A percentile compares a stretch with the other conserved stretches of the same genome.
These are phyloP conservation scores for Peromyscus leucopus DNA, from an alignment of 2,113 vertebrate species.

Conservation along the genomic window DNA sequence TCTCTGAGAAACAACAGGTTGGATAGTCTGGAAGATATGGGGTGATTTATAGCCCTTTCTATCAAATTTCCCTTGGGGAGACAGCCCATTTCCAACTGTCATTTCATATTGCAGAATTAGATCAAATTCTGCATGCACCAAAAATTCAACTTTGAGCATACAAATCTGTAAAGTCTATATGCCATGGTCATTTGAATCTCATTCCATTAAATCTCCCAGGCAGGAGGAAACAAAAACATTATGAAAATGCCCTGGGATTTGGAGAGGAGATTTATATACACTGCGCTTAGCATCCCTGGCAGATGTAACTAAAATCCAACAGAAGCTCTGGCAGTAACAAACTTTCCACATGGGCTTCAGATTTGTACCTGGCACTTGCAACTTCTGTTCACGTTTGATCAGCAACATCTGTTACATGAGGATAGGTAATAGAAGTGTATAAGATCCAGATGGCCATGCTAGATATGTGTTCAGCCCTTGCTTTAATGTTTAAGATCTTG, in stretches of 20 bases:
- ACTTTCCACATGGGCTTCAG: neutral
- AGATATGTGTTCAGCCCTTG: neutral
- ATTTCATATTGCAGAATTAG: constrained; percentile 34
- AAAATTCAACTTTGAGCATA: constrained; percentile 17
- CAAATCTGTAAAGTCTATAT: neutral
- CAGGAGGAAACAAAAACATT: neutral
- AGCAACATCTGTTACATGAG: constrained; percentile 55
- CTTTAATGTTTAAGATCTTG: neutral
- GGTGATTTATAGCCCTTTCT: neutral
- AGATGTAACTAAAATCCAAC: constrained; percentile 53
- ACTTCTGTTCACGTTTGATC: constrained; percentile 63
- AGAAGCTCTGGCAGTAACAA: constrained; percentile 26
- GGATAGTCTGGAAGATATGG: constrained; percentile 16
- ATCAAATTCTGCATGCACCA: constrained; percentile 11
- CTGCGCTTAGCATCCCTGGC: neutral
- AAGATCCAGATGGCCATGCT: neutral
- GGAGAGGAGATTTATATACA: neutral
- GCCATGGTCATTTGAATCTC: neutral
- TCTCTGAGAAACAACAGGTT: constrained; percentile 33
- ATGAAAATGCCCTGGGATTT: constrained; percentile 33
- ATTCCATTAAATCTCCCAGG: neutral
- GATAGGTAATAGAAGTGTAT: neutral
- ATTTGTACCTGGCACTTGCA: constrained; percentile 45
- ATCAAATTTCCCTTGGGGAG: neutral
- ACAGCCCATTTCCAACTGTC: neutral